phyloP scores from a whole-genome alignment of 2,113 vertebrate genomes.

The Platichthys stellatus region DNA sequence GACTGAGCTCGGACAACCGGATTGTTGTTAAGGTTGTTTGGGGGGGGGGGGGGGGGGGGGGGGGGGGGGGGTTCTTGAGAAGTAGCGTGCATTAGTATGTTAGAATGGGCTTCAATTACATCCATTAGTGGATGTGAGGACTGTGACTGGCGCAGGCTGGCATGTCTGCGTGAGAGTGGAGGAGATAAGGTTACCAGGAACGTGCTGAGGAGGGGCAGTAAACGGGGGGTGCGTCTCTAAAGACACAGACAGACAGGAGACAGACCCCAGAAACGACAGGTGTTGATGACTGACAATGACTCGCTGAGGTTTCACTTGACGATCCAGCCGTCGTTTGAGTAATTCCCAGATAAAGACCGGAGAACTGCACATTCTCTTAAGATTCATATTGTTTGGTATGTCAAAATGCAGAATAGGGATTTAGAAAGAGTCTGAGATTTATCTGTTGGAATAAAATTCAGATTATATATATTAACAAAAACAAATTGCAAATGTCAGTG shows the following conservation, averaged over 20 bases:
- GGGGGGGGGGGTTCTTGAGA: slow-evolving; percentile 19
- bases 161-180: slow-evolving; percentile 43
- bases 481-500: background rate
- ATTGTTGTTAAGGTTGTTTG: slow-evolving; percentile 18
- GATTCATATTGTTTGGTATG: background rate
- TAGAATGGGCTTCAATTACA: slow-evolving; percentile 56
- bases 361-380: background rate
- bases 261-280: slow-evolving; percentile 52
- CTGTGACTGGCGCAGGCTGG: slow-evolving; percentile 38
- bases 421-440: background rate
- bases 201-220: slow-evolving; percentile 30
- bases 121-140: slow-evolving; percentile 61
- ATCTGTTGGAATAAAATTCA: background rate
- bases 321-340: background rate
- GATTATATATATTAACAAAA: background rate
- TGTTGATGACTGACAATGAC: slow-evolving; percentile 15
- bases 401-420: background rate
- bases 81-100: slow-evolving; percentile 31
- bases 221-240: slow-evolving; percentile 27
- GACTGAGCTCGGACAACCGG: slow-evolving; percentile 9
- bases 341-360: background rate
- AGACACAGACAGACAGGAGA: slow-evolving; percentile 53
- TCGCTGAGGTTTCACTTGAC: slow-evolving; percentile 2
- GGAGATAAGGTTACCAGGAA: slow-evolving; percentile 57
- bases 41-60: background rate